Evolutionary conservation across 1,140 invertebrate genomes (phyloP), one percentile per base, ranked within the genome.

Genomic region (Prorops nasuta): DNA sequence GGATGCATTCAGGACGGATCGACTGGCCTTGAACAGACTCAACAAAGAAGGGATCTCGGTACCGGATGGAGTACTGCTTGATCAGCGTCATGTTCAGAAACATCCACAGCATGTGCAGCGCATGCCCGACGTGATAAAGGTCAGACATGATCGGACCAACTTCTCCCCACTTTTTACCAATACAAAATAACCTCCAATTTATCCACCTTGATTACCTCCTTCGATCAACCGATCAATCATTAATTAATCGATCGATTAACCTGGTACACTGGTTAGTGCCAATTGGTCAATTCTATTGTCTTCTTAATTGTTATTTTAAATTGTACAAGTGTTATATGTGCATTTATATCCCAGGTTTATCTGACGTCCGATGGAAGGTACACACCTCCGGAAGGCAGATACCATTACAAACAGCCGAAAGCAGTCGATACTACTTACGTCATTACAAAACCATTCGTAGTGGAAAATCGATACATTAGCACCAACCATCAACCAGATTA

Each of bases 21-120:
- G 84, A 15, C 66, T 86, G 15, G 78, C 79, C 14, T 58, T 85
- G 19, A 86, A 86, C 65, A 78, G 79, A 18, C 64, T 85, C 10
- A 84, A 85, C 61, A 83, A 84, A 62, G 81, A 84, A 61, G 84
- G 84, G 9, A 82, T 85, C 18, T 72, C 81, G 0, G 64, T 83
- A 18, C 81, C 82, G 3, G 83, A 86, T 64, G 84, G 83, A 1
- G 70, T 84, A 6, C 52, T 84, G 18, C 67, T 84, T 0, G 79
- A 84, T 31, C 63, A 68, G 7, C 54, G 76, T 19, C 66, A 64
- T 8, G 49, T 63, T 1, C 69, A 74, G 4, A 67, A 67, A 50
- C 68, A 75, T 52, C 57, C 66, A 19, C 56, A 69, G 39, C 56
- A 60, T 1, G 64, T 72, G 18, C 58, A 63, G 46, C 41, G 58